phyloP scores from a whole-genome alignment of 2,113 vertebrate genomes.

The Tapirus terrestris region DNA sequence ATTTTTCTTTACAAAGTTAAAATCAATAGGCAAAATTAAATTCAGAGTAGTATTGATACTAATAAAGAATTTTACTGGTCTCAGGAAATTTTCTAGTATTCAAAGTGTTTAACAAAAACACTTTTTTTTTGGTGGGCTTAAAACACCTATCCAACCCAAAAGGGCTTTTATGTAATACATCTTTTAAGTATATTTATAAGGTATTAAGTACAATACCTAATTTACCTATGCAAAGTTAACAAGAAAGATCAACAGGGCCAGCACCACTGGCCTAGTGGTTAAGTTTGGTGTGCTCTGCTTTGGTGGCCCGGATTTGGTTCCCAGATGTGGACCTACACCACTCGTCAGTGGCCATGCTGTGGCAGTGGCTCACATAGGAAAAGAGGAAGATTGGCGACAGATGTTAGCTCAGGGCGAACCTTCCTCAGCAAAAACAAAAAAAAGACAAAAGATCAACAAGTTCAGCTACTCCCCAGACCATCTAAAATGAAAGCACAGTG shows the following conservation, averaged over 20 bases:
- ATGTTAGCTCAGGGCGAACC: no score
- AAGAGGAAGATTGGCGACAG: no score
- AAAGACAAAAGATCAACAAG: neutral
- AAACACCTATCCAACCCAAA: neutral
- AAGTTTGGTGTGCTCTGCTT: no score
- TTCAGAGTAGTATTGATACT: neutral
- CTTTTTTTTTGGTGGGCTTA: neutral
- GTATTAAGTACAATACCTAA: neutral
- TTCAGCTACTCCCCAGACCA: neutral
- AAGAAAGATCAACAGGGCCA: neutral
- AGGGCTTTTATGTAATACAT: neutral
- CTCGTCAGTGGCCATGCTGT: no score
- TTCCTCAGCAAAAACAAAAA: no score
- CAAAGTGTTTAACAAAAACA: neutral
- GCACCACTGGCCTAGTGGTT: no score
- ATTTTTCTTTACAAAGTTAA: constrained; percentile 29
- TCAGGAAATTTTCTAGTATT: neutral
- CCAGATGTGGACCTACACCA: no score
- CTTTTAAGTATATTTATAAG: neutral
- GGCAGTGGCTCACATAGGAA: no score
- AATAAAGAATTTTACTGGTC: neutral
- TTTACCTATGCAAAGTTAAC: neutral
- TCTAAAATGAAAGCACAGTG: neutral
- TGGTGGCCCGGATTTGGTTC: no score
- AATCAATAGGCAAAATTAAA: neutral